Percentiles rank a stretch among this genome's conserved stretches.
phyloP scores from a whole-genome alignment of 2,113 vertebrate genomes.

The Paramormyrops kingsleyae region DNA sequence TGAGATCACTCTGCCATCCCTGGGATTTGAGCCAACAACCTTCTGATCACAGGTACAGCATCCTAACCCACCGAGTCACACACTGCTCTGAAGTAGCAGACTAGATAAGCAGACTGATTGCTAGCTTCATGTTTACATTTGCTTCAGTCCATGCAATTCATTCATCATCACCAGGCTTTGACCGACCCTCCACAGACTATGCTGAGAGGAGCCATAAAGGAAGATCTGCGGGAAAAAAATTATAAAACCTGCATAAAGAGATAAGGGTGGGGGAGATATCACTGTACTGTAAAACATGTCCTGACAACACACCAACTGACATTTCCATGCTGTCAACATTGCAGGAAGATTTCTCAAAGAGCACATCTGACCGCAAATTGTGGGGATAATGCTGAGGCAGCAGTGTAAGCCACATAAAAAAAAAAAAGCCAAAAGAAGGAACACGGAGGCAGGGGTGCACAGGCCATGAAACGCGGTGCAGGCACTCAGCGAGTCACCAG shows the following conservation, averaged over 20 bases:
- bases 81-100: background rate
- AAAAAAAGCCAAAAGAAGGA: background rate
- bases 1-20: background rate
- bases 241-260: background rate
- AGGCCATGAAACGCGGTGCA: background rate
- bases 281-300: background rate
- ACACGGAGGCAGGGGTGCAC: background rate
- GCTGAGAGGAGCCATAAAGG: background rate
- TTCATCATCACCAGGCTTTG: background rate
- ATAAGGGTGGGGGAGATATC: too few relatives aligned
- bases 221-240: background rate
- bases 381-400: background rate
- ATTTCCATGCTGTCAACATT: background rate
- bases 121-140: background rate
- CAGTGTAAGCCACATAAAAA: background rate
- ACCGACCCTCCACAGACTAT: background rate
- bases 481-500: background rate
- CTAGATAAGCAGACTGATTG: background rate
- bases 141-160: background rate
- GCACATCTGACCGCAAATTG: background rate
- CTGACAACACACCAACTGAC: background rate
- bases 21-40: background rate
- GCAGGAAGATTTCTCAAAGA: constrained; percentile 4
- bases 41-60: background rate
- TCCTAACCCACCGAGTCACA: background rate